Conservation (phyloP, 2,888 invertebrate species). For the Epistrophe eligans region DNA sequence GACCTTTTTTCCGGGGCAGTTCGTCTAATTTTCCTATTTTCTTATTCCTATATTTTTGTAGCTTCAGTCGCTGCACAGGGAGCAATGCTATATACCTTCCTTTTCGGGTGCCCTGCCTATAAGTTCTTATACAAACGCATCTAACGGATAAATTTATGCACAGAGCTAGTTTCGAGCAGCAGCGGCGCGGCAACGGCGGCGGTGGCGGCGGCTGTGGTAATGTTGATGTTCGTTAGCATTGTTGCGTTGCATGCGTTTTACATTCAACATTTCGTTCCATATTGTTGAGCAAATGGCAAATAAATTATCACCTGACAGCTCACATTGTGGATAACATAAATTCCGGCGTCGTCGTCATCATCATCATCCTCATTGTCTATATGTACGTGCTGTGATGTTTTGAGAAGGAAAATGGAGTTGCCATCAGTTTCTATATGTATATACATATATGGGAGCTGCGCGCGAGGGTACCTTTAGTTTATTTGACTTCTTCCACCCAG, state of each 20-base stretch:
- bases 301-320: conserved; percentile 77
- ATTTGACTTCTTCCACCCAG: conserved; percentile 56
- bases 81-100: conserved; percentile 39
- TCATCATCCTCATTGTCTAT: conserved; percentile 19
- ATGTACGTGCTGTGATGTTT: conserved; percentile 10
- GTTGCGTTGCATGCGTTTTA: conserved; percentile 70
- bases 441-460: conserved; percentile 15
- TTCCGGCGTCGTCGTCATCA: conserved; percentile 70
- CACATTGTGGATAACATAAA: conserved; percentile 75
- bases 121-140: conserved; percentile 37
- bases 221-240: conserved; percentile 67
- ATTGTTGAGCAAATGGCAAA: conserved; percentile 76
- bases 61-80: conserved; percentile 20
- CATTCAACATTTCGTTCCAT: conserved; percentile 70
- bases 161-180: conserved; percentile 1
- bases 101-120: background rate
- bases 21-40: conserved; percentile 50
- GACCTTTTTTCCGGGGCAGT: conserved; percentile 37
- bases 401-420: conserved; percentile 5
- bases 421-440: background rate
- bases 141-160: conserved; percentile 73
- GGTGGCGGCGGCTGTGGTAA: conserved; percentile 4
- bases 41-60: conserved; percentile 11
- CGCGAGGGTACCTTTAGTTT: conserved; percentile 29
- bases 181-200: no score